phyloP scores from a whole-genome alignment of 2,113 vertebrate genomes.

The Halcyon senegalensis region DNA sequence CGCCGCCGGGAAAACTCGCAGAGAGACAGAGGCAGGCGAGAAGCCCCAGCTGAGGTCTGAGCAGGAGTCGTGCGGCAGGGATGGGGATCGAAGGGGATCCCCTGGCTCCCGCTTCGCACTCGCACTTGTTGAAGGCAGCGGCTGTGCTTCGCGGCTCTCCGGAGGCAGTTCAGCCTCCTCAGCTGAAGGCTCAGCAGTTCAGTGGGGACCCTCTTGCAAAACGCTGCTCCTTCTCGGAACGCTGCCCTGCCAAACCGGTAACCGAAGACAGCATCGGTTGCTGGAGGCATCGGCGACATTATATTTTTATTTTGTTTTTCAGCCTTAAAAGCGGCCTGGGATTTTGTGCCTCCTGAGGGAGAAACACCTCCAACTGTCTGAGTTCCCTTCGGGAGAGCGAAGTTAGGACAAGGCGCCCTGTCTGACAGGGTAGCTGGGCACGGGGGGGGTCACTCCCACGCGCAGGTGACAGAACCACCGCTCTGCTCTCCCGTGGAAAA shows the following conservation, averaged over 20 bases:
- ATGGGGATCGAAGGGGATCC: background rate
- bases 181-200: background rate
- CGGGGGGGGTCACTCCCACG: fast-evolving
- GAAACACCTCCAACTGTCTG: fast-evolving
- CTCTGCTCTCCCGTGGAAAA: background rate
- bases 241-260: fast-evolving
- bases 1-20: fast-evolving
- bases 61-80: background rate
- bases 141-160: background rate
- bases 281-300: background rate
- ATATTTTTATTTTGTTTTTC: too few species aligned
- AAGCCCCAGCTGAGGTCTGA: background rate
- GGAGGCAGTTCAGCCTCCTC: background rate
- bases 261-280: background rate
- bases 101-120: background rate
- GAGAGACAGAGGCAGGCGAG: background rate
- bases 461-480: background rate
- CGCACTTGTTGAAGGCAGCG: fast-evolving
- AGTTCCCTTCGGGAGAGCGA: background rate
- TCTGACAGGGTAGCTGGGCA: background rate
- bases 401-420: fast-evolving
- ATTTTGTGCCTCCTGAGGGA: background rate
- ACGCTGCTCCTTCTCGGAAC: background rate
- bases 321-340: background rate
- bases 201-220: background rate